phyloP scores from a whole-genome alignment of 35 echinoderm and acorn worm species.

The Ophiothrix spiculata region DNA sequence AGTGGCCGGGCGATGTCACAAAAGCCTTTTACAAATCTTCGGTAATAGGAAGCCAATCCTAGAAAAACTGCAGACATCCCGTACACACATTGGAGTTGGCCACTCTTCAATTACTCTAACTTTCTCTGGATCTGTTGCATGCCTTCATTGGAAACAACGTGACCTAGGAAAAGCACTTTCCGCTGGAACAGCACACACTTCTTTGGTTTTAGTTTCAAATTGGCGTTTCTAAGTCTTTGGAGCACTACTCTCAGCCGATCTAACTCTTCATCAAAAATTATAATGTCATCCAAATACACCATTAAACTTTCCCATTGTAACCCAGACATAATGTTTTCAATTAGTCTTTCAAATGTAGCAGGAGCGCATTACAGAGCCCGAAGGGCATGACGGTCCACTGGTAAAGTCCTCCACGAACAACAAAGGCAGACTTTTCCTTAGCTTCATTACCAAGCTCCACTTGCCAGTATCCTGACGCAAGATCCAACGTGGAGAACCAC shows the following conservation, averaged over 20 bases:
- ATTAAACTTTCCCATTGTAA: constrained; percentile 16
- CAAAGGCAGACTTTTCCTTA: constrained; percentile 36
- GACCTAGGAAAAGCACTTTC: constrained; percentile 22
- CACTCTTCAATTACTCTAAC: constrained; percentile 7
- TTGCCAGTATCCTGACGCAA: constrained; percentile 52
- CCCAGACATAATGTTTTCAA: constrained; percentile 31
- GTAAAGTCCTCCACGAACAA: neutral
- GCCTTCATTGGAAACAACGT: constrained; percentile 14
- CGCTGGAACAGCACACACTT: constrained; percentile 25
- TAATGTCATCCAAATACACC: constrained; percentile 38
- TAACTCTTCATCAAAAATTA: constrained; percentile 18
- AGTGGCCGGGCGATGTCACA: neutral
- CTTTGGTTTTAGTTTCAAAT: constrained; percentile 20
- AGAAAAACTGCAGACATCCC: constrained; percentile 8
- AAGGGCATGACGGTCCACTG: constrained; percentile 38
- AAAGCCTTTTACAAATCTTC: constrained; percentile 20
- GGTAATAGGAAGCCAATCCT: constrained; percentile 14
- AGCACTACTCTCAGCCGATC: constrained; percentile 15
- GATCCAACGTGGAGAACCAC: constrained; percentile 48
- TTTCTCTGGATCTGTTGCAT: constrained; percentile 35
- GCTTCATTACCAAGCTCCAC: neutral
- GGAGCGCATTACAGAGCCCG: constrained; percentile 23
- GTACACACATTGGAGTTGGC: neutral
- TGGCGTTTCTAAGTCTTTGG: neutral
- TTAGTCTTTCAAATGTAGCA: constrained; percentile 46